Conservation (phyloP, 2,113 vertebrate genomes). For the Noctilio leporinus region DNA sequence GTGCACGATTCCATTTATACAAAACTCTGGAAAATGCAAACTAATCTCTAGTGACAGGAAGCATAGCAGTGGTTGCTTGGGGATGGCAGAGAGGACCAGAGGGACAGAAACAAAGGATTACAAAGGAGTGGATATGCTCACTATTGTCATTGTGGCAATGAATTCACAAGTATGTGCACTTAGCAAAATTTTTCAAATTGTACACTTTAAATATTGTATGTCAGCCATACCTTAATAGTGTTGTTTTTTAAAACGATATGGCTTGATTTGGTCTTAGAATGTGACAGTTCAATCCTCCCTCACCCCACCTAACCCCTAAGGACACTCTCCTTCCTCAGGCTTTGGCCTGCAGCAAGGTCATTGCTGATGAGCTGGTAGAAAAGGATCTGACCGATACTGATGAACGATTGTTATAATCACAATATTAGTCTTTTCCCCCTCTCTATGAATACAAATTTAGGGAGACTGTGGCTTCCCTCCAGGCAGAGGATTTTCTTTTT, state of each 20-base stretch:
- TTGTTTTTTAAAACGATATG: neutral
- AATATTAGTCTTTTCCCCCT: constrained; percentile 5
- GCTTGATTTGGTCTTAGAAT: neutral
- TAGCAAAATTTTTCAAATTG: neutral
- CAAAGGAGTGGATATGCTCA: neutral
- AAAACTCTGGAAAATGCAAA: constrained; percentile 14
- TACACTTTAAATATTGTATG: neutral
- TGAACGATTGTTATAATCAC: neutral
- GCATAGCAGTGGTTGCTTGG: neutral
- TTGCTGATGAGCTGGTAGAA: neutral
- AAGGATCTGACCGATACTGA: constrained; percentile 48
- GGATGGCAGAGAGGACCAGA: neutral
- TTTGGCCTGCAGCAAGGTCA: neutral
- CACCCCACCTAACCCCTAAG: neutral
- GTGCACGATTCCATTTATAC: neutral
- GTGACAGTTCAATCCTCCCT: neutral
- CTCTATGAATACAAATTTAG: constrained; percentile 50
- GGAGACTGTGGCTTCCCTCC: neutral
- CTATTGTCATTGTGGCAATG: neutral
- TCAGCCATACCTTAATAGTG: neutral
- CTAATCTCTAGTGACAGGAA: neutral
- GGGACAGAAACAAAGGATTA: neutral
- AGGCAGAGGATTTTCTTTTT: constrained; percentile 67
- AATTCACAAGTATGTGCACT: neutral
- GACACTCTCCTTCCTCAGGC: neutral